phyloP scores from a whole-genome alignment of 2,797 vertebrate species.

The Zenarchopterus dispar region DNA sequence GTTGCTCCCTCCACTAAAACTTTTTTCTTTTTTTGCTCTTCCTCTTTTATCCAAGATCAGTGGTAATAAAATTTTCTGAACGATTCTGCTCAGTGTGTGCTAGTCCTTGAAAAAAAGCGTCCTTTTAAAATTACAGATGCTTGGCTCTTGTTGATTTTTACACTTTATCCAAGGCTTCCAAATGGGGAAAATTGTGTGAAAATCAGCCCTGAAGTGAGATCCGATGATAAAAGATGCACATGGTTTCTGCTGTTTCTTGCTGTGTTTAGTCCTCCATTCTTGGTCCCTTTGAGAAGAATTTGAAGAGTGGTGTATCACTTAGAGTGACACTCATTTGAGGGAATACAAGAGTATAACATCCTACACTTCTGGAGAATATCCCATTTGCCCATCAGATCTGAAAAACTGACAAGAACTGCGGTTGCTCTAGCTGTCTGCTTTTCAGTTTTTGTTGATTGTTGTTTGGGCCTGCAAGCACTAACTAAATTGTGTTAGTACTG shows the following conservation, averaged over 20 bases:
- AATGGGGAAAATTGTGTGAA: slow-evolving; percentile 16
- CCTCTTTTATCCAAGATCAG: slow-evolving; percentile 52
- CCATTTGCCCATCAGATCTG: slow-evolving; percentile 21
- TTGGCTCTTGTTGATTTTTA: slow-evolving; percentile 21
- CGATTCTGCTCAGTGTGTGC: slow-evolving; percentile 58
- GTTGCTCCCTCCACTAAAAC: slow-evolving; percentile 71
- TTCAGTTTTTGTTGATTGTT: slow-evolving; percentile 32
- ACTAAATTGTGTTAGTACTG: slow-evolving; percentile 50
- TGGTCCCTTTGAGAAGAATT: slow-evolving; percentile 26
- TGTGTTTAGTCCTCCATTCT: slow-evolving; percentile 31
- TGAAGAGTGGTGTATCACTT: slow-evolving; percentile 36
- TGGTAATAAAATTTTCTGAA: slow-evolving; percentile 68
- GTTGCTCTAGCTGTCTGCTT: slow-evolving; percentile 33
- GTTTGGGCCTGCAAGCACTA: slow-evolving; percentile 46
- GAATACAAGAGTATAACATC: slow-evolving; percentile 33
- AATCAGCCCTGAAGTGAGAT: slow-evolving; percentile 26
- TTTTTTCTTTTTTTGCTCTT: slow-evolving; percentile 36
- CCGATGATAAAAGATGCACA: slow-evolving; percentile 19
- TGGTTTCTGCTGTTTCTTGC: slow-evolving; percentile 12
- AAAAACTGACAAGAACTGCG: slow-evolving; percentile 21
- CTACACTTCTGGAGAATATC: slow-evolving; percentile 42
- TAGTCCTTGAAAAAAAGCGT: slow-evolving; percentile 70
- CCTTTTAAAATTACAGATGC: slow-evolving; percentile 35
- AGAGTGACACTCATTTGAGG: slow-evolving; percentile 50
- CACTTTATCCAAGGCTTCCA: slow-evolving; percentile 6